Conservation (phyloP, 2,888 invertebrate species). For the Creontiades dilutus region DNA sequence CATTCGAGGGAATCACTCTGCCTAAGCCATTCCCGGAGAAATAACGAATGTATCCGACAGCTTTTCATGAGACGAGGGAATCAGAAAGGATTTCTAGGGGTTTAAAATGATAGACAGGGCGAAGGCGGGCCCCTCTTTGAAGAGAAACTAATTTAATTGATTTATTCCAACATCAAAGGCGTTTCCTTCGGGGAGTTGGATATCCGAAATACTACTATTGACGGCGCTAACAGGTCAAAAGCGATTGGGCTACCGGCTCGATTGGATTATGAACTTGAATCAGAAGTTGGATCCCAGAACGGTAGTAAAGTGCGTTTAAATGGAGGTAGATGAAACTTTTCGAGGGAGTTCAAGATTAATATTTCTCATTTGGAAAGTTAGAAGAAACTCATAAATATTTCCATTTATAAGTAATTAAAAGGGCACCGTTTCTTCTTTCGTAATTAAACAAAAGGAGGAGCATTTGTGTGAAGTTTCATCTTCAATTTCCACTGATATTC, state of each 20-base stretch:
- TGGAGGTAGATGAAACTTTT: conserved; percentile 18
- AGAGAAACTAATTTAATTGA: conserved; percentile 19
- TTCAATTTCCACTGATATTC: neutral
- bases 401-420: conserved; percentile 5
- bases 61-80: no score
- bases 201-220: conserved; percentile 28
- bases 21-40: no score
- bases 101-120: no score
- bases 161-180: conserved; percentile 10
- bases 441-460: neutral
- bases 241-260: neutral
- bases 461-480: neutral
- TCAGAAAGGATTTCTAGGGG: no score
- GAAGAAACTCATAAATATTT: conserved; percentile 12
- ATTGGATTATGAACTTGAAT: conserved; percentile 36
- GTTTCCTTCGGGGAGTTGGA: neutral
- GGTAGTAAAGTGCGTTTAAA: neutral
- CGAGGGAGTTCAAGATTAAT: neutral
- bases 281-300: conserved; percentile 1
- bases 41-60: no score
- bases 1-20: no score
- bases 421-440: conserved; percentile 2
- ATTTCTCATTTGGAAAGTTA: conserved; percentile 30
- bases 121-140: neutral
- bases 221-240: conserved; percentile 15